A percentile compares a stretch with the other conserved stretches of the same genome.
phyloP scores from a whole-genome alignment of 2,113 vertebrate species.

The Azemiops feae region DNA sequence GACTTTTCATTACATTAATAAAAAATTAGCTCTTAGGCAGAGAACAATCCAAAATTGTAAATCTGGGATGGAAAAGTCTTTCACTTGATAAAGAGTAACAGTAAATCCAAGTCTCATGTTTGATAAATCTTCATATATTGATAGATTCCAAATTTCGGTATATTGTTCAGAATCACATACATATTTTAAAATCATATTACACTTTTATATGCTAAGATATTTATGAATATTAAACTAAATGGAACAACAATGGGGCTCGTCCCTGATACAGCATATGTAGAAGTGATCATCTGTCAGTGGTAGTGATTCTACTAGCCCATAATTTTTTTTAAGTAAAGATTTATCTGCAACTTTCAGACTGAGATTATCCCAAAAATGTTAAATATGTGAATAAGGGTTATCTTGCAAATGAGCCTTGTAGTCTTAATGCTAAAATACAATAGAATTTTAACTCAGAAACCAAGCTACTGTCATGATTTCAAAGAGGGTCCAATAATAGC shows the following conservation, averaged over 20 bases:
- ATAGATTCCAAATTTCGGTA: neutral
- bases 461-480: neutral
- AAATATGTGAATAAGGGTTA: neutral
- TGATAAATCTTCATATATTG: neutral
- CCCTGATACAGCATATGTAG: neutral
- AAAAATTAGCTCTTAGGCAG: neutral
- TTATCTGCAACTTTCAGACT: neutral
- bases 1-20: neutral
- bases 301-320: neutral
- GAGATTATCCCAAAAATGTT: neutral
- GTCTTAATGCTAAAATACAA: neutral
- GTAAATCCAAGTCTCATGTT: neutral
- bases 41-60: neutral
- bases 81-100: neutral
- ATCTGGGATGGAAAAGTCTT: neutral
- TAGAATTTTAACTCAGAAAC: neutral
- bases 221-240: neutral
- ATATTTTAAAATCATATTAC: neutral
- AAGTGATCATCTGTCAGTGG: neutral
- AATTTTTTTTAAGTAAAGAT: neutral
- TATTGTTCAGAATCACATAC: neutral
- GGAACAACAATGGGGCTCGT: neutral
- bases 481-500: neutral
- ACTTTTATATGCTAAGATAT: neutral
- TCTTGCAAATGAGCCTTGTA: neutral